Conservation (phyloP, 2,888 invertebrate genomes). For the Himalopsyche tibetana region DNA sequence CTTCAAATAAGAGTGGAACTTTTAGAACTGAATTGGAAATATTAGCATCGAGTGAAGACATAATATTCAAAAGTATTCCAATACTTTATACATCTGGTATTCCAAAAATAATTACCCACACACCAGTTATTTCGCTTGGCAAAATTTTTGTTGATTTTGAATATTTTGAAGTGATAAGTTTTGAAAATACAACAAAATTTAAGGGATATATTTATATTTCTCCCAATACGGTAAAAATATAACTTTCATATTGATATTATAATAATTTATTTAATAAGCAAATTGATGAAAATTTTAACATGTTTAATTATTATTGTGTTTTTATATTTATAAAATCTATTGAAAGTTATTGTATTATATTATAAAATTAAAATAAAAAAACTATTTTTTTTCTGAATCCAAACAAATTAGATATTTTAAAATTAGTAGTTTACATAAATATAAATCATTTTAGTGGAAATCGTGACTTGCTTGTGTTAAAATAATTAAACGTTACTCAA, state of each 20-base stretch:
- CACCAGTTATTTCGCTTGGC: constrained; percentile 8
- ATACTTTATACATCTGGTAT: constrained; percentile 37
- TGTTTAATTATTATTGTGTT: no score
- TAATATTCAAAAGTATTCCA: constrained; percentile 48
- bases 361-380: no score
- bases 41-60: constrained; percentile 45
- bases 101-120: constrained; percentile 43
- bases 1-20: neutral
- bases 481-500: no score
- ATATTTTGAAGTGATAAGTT: constrained; percentile 11
- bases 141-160: constrained; percentile 46
- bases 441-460: no score
- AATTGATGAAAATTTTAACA: no score
- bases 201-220: constrained; percentile 51
- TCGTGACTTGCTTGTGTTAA: no score
- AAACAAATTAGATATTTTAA: no score
- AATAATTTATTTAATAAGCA: no score
- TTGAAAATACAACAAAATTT: constrained; percentile 42
- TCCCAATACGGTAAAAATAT: neutral
- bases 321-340: no score
- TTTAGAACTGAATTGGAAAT: constrained; percentile 47
- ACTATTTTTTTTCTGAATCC: no score
- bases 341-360: no score
- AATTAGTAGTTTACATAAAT: no score
- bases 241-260: neutral